Evolutionary conservation across 2,888 invertebrate genomes (phyloP), one percentile per base, ranked within the genome.

Genomic region (Patella depressa): DNA sequence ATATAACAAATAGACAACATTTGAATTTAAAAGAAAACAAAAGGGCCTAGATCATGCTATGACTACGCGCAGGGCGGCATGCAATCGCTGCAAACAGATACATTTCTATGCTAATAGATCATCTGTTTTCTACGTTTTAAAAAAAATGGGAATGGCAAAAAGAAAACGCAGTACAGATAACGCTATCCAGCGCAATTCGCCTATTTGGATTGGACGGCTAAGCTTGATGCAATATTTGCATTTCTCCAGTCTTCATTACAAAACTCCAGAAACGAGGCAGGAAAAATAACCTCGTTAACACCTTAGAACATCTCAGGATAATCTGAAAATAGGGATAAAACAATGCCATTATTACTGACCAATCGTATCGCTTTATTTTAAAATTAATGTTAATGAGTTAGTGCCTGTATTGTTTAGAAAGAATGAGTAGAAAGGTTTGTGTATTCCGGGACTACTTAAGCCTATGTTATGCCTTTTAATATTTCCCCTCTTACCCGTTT

Each of bases 11-110:
- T 45, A 45, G 9, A 45, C 45, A 45, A 45, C 45, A 9, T 45
- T 45, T 45, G 45, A 45, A 45, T 45, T 45, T 45, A 65, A 24
- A 65, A 24, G 24, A 65, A 24, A 65, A 65, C n/a, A 65, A 65
- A 65, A 24, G 65, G 65, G 65, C 65, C 65, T 65, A 65, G 24
- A 24, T 11, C 65, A 65, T 65, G 65, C 65, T 24, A 65, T 19
- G 65, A 65, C 65, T 65, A 65, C 65, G 65, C 65, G 65, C 65
- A 65, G 65, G 65, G 65, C 65, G 19, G 65, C 65, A 65, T 65
- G 65, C 65, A 24, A 24, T 65, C 65, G 65, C 65, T 65, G 65
- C 65, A 65, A 24, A 65, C 19, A 65, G 19, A 65, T 45, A 45
- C 9, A 45, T 45, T 45, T 45, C 45, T 45, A 45, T 45, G 45